Evolutionary conservation across 2,113 vertebrate species (phyloP).

Genomic region (Naja naja): DNA sequence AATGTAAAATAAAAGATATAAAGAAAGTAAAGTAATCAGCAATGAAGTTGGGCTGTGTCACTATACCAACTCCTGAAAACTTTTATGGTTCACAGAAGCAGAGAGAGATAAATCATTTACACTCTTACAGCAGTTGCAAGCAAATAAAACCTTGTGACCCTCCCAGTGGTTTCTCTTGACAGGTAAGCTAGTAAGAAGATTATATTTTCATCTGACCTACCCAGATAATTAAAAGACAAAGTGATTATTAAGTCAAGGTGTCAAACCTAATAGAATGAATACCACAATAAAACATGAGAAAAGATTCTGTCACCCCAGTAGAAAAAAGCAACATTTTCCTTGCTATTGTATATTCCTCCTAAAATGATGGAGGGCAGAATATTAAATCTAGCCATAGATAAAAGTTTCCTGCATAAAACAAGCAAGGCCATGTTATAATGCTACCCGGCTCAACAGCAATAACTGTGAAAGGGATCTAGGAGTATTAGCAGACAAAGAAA

Average conservation of each 20-base stretch:
- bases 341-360: background rate
- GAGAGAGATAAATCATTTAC: background rate
- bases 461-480: background rate
- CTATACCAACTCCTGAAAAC: background rate
- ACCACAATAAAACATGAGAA: background rate
- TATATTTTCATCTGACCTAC: background rate
- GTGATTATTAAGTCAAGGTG: background rate
- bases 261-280: background rate
- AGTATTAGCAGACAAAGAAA: background rate
- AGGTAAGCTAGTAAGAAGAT: background rate
- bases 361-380: background rate
- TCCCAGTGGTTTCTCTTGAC: background rate
- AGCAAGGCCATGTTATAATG: background rate
- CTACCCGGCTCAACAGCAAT: background rate
- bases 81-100: background rate
- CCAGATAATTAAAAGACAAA: background rate
- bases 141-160: background rate
- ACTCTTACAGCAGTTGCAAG: background rate
- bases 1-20: background rate
- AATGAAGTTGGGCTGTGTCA: background rate
- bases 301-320: background rate
- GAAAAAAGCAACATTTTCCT: background rate
- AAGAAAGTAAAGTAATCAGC: background rate
- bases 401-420: background rate
- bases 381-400: background rate